Percentiles rank a stretch among this genome's conserved stretches.
Conservation (phyloP, 2,113 vertebrate species). For the Psilopsiagon aymara region DNA sequence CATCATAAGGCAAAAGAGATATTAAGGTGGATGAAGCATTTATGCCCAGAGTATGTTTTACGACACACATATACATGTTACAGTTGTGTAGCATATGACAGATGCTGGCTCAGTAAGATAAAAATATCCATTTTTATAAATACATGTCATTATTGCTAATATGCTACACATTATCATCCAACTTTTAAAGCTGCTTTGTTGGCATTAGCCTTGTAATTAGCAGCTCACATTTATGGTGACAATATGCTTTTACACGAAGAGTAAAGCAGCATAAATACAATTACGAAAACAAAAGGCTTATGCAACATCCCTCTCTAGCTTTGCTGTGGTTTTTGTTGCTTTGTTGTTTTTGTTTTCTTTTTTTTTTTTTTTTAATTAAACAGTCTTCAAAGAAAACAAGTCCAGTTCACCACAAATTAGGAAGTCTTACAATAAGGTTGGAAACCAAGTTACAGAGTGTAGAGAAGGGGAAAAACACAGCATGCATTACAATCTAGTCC, state of each 20-base stretch:
- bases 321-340: not conserved
- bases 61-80: not conserved
- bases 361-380: not conserved
- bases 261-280: slow-evolving; percentile 59
- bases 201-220: slow-evolving; percentile 31
- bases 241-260: slow-evolving; percentile 30
- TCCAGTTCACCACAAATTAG: slow-evolving; percentile 85
- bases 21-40: slow-evolving; percentile 34
- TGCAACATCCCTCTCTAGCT: slow-evolving; percentile 71
- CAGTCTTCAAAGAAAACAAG: slow-evolving; percentile 60
- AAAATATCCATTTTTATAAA: slow-evolving; percentile 59
- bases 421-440: slow-evolving; percentile 44
- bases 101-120: slow-evolving; percentile 75
- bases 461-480: not conserved
- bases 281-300: slow-evolving; percentile 71
- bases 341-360: not conserved
- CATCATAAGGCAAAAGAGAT: slow-evolving; percentile 75
- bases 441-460: slow-evolving; percentile 47
- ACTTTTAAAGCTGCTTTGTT: slow-evolving; percentile 53
- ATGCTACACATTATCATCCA: slow-evolving; percentile 64
- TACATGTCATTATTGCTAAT: slow-evolving; percentile 78
- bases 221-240: slow-evolving; percentile 38
- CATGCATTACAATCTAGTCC: slow-evolving; percentile 76
- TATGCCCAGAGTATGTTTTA: slow-evolving; percentile 69
- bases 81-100: slow-evolving; percentile 60